phyloP scores from a whole-genome alignment of 2,888 invertebrate species.

The Thecophora atra region DNA sequence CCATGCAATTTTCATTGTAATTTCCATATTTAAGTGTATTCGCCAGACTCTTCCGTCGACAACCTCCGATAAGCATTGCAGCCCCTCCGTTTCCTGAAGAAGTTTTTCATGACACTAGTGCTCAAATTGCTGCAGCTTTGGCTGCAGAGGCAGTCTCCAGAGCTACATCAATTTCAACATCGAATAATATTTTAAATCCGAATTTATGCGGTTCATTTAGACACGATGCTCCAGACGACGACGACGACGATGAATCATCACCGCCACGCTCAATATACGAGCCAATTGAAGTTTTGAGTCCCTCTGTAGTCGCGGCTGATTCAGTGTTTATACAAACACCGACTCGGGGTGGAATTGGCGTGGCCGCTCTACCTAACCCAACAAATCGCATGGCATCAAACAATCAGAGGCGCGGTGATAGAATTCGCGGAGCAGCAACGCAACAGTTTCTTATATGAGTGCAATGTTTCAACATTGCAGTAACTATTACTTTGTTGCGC shows the following conservation, averaged over 20 bases:
- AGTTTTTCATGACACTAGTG: slow-evolving; percentile 40
- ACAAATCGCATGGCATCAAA: no score
- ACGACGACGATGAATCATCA: slow-evolving; percentile 47
- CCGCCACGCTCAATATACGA: slow-evolving; percentile 63
- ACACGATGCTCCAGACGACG: slow-evolving; percentile 60
- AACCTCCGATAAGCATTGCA: slow-evolving; percentile 54
- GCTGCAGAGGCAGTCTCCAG: slow-evolving; percentile 9
- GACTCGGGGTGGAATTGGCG: slow-evolving; percentile 62
- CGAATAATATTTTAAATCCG: slow-evolving; percentile 66
- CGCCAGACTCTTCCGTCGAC: slow-evolving; percentile 49
- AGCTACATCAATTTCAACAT: slow-evolving; percentile 41
- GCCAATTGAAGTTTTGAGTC: slow-evolving; percentile 54
- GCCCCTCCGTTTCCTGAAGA: slow-evolving; percentile 58
- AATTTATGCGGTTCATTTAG: slow-evolving; percentile 66
- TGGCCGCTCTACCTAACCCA: slow-evolving; percentile 61
- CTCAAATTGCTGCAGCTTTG: neutral
- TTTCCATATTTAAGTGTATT: neutral
- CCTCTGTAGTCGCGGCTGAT: slow-evolving; percentile 47
- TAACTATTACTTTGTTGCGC: slow-evolving; percentile 2
- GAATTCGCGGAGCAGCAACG: neutral
- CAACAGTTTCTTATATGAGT: slow-evolving; percentile 28
- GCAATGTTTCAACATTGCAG: slow-evolving; percentile 14
- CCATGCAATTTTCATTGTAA: neutral
- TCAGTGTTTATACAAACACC: slow-evolving; percentile 62
- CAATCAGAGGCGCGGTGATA: neutral